Evolutionary conservation across 2,113 vertebrate species (phyloP).

Genomic region (Dissostichus mawsoni): DNA sequence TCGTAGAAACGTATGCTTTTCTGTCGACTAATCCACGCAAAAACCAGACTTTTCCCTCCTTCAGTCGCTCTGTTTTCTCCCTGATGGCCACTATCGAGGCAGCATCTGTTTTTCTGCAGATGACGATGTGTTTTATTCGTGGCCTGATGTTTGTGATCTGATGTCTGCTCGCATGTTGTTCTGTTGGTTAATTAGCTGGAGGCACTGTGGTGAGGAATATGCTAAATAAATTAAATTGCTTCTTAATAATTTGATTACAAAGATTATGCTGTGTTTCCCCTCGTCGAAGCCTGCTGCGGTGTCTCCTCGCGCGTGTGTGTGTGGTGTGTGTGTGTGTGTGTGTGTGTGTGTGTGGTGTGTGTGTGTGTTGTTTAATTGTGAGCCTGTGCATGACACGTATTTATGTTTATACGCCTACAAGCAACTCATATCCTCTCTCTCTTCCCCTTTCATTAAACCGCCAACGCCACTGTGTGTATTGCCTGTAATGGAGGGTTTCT

Average conservation of each 20-base stretch:
- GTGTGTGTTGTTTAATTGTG: constrained; percentile 32
- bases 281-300: too few relatives aligned
- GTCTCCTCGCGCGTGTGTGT: constrained; percentile 13
- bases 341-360: constrained; percentile 6
- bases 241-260: constrained; percentile 66
- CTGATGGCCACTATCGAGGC: constrained; percentile 49
- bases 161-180: constrained; percentile 13
- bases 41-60: constrained; percentile 2
- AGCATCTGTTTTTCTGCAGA: constrained; percentile 48
- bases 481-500: constrained; percentile 68
- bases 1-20: too few relatives aligned
- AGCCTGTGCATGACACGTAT: constrained; percentile 38
- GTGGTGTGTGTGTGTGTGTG: constrained; percentile 30
- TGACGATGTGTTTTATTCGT: not conserved
- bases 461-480: constrained; percentile 41
- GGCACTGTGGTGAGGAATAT: constrained; percentile 51
- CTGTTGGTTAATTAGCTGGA: constrained; percentile 58
- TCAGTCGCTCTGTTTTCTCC: constrained; percentile 30
- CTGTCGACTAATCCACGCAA: constrained; percentile 11
- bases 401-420: constrained; percentile 57
- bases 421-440: constrained; percentile 35
- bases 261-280: not conserved
- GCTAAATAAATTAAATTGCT: constrained; percentile 54
- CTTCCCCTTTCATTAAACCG: constrained; percentile 54
- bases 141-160: too few relatives aligned